A percentile compares a stretch with the other conserved stretches of the same genome.
These are phyloP conservation scores for Apodemus sylvaticus DNA, from an alignment of 2,113 vertebrate species.

Conservation along the genomic window DNA sequence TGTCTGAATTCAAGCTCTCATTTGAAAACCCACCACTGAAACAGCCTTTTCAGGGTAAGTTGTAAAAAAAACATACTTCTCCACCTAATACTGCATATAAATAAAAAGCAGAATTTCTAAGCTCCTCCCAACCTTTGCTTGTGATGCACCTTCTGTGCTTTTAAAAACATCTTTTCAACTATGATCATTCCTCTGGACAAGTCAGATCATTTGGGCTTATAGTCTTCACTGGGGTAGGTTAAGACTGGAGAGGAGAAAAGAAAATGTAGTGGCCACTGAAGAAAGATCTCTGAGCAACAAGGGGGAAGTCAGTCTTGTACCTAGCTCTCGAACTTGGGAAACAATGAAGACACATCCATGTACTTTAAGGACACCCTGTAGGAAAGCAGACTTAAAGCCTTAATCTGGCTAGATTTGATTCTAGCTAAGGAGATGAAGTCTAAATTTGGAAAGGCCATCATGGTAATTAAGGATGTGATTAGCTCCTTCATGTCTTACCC, in stretches of 20 bases:
- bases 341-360: background rate
- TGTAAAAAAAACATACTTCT: slow-evolving; percentile 58
- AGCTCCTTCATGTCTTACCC: slow-evolving; percentile 55
- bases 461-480: slow-evolving; percentile 67
- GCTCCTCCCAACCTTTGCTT: background rate
- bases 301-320: background rate
- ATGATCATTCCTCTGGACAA: background rate
- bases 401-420: slow-evolving; percentile 75
- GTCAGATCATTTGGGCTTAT: background rate
- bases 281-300: background rate
- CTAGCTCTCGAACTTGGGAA: background rate
- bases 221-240: background rate
- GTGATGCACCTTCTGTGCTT: background rate
- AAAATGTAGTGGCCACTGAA: background rate
- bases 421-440: slow-evolving; percentile 78
- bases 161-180: background rate
- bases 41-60: slow-evolving; percentile 34
- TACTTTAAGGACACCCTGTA: background rate
- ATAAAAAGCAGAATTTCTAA: background rate
- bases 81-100: background rate
- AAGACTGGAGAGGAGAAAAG: background rate
- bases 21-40: slow-evolving; percentile 31
- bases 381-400: slow-evolving; percentile 55
- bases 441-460: slow-evolving; percentile 71
- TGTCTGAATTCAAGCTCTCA: slow-evolving; percentile 48